A percentile compares a stretch with the other conserved stretches of the same genome.
phyloP scores from a whole-genome alignment of 1,140 invertebrate genomes.

The Coenobita brevimanus region DNA sequence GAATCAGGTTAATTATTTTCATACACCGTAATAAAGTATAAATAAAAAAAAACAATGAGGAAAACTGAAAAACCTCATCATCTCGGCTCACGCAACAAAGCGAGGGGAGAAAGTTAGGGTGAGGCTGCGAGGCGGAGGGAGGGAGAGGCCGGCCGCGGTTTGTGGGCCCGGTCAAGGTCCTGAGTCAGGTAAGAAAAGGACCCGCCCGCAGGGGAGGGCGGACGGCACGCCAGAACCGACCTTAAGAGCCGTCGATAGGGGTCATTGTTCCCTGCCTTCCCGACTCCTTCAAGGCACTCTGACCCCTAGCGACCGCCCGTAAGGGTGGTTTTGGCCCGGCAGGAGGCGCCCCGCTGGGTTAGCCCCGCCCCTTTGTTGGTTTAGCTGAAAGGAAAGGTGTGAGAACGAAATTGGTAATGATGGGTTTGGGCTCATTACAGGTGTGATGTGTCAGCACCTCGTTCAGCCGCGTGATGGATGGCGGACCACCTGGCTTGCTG shows the following conservation, averaged over 20 bases:
- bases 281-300: not conserved
- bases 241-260: not conserved
- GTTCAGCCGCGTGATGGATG: not conserved
- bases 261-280: not conserved
- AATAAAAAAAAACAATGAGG: no score
- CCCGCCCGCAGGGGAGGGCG: not conserved
- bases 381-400: conserved; percentile 36
- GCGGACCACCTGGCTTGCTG: not conserved
- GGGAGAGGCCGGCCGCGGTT: no score
- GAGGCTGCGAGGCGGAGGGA: no score
- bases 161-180: no score
- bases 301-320: conserved; percentile 3
- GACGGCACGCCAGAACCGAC: not conserved
- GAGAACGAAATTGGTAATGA: conserved; percentile 41
- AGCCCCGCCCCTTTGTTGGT: conserved; percentile 28
- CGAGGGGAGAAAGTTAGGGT: no score
- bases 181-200: conserved; percentile 17
- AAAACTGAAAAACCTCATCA: no score
- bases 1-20: no score
- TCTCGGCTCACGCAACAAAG: no score
- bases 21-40: no score
- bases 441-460: conserved; percentile 31
- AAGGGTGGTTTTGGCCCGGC: not conserved
- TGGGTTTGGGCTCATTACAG: conserved; percentile 3
- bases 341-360: not conserved